Conservation (phyloP, 2,113 vertebrate species). For the Xyliphius kryptos region DNA sequence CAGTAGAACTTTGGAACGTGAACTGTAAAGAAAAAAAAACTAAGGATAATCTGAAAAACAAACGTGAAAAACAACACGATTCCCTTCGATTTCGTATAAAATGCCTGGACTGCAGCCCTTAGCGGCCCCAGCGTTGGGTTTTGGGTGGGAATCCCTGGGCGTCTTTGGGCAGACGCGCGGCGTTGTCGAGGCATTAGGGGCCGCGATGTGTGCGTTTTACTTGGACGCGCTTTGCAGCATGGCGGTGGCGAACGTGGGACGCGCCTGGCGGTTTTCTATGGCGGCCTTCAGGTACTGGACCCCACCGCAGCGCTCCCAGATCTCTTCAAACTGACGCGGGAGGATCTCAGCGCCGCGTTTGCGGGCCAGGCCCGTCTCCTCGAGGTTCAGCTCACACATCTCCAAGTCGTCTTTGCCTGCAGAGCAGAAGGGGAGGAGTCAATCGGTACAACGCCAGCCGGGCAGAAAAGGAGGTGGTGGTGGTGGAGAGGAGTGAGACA, state of each 20-base stretch:
- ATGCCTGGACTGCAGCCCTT: not conserved
- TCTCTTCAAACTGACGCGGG: slow-evolving; percentile 90
- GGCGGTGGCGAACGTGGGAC: slow-evolving; percentile 91
- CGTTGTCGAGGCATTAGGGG: not conserved
- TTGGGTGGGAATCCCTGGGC: not conserved
- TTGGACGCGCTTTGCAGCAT: slow-evolving; percentile 87
- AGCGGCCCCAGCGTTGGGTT: not conserved
- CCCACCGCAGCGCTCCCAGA: slow-evolving; percentile 96
- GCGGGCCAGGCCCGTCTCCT: slow-evolving; percentile 91
- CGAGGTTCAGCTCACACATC: slow-evolving; percentile 97
- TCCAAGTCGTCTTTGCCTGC: slow-evolving; percentile 97
- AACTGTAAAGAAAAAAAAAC: slow-evolving; percentile 30
- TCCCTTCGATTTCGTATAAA: slow-evolving; percentile 52
- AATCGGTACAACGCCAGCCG: too few species aligned
- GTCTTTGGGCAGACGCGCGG: not conserved
- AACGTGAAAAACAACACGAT: slow-evolving; percentile 44
- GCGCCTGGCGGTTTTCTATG: slow-evolving; percentile 84
- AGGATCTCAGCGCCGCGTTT: slow-evolving; percentile 94
- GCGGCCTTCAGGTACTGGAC: slow-evolving; percentile 86
- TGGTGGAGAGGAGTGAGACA: too few species aligned
- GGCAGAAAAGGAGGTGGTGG: too few species aligned
- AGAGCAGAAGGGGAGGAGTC: not conserved
- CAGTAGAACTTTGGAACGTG: slow-evolving; percentile 27
- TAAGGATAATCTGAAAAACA: not conserved
- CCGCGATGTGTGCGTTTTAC: slow-evolving; percentile 39